Percentiles rank a stretch among this genome's conserved stretches.
phyloP scores from a whole-genome alignment of 2,113 vertebrate species.

The Fregata magnificens region DNA sequence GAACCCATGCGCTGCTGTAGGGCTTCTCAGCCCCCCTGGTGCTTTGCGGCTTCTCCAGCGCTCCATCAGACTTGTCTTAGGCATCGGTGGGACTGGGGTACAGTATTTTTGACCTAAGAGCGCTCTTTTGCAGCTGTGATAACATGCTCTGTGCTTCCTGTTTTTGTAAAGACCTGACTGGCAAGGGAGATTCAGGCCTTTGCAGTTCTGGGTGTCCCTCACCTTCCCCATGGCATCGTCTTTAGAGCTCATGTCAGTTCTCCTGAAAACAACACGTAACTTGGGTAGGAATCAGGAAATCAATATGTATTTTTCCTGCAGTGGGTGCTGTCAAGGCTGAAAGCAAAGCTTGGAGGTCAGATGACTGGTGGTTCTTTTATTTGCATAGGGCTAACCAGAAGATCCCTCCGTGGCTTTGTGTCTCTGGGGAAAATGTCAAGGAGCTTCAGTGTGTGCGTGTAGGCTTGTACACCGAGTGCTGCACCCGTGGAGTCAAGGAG shows the following conservation, averaged over 20 bases:
- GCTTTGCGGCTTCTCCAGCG: background rate
- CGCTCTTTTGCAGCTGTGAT: background rate
- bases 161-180: background rate
- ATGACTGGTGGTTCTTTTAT: background rate
- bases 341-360: background rate
- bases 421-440: background rate
- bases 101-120: background rate
- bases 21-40: background rate
- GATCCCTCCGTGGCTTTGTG: background rate
- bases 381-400: background rate
- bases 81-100: background rate
- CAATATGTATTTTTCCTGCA: background rate
- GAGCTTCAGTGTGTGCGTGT: background rate
- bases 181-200: background rate
- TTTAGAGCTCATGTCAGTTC: background rate
- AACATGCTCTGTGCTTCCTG: background rate
- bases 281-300: background rate
- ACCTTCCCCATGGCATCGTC: background rate
- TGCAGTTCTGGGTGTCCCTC: background rate
- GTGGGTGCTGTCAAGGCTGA: background rate
- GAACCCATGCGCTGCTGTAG: background rate
- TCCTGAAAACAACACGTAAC: background rate
- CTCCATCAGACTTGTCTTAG: background rate
- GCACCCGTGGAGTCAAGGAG: rapidly evolving
- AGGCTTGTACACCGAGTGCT: background rate